Conservation (phyloP, 2,888 invertebrate genomes). For the Stenolophus ochropezus region DNA sequence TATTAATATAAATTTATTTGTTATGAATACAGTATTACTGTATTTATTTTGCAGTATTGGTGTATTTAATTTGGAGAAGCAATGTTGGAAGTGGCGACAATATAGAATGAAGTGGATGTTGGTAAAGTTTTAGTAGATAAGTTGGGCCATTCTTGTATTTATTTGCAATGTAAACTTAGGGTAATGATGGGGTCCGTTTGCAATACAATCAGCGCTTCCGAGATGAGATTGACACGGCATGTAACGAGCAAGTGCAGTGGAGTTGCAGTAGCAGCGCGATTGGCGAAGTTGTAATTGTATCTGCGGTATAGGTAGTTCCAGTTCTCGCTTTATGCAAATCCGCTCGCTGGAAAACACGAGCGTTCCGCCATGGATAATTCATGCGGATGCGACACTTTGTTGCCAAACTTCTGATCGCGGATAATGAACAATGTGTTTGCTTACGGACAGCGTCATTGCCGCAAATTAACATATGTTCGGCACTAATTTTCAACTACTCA, state of each 20-base stretch:
- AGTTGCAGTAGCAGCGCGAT: neutral
- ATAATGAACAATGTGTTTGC: neutral
- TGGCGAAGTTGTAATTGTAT: slow-evolving; percentile 50
- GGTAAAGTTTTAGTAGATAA: neutral
- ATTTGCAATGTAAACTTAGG: neutral
- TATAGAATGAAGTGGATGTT: neutral
- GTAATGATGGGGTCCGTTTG: neutral
- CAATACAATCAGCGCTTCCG: neutral
- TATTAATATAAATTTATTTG: too few species aligned
- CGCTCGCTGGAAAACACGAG: neutral
- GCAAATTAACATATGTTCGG: neutral
- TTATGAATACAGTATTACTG: too few species aligned
- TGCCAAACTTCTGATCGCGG: neutral
- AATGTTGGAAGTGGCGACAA: too few species aligned
- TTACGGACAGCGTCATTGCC: neutral
- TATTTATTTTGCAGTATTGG: too few species aligned
- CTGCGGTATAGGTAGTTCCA: slow-evolving; percentile 28
- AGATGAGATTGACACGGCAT: neutral
- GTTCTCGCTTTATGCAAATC: slow-evolving; percentile 33
- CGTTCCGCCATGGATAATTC: neutral
- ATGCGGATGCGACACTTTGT: neutral
- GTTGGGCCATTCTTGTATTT: neutral
- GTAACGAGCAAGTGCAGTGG: neutral
- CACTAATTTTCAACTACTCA: neutral
- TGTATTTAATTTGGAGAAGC: too few species aligned